Base-by-base conservation (phyloP, 23 tunicate genomes). In the Halocynthia aurantium region DNA sequence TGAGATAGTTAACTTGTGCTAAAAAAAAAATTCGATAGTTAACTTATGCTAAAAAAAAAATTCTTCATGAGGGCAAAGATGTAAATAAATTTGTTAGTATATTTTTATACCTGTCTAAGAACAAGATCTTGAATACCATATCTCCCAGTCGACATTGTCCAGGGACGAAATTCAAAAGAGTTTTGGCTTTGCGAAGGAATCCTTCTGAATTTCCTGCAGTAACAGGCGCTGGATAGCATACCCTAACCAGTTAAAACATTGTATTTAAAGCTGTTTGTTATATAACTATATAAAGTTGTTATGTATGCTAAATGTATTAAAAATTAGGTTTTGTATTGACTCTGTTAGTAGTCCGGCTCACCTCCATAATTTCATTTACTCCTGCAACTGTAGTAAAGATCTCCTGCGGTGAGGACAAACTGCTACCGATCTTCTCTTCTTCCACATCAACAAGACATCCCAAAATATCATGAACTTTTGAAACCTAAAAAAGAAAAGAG, bases 391-490 rank as follows among this genome's bases (percentile, higher is more conserved):
- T 11, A 7, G 81, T 77, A 21, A 66, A 70, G 10, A 81, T 62
- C 0, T 90, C 97, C 7, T 62, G 55, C 7, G 97, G 81, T 12
- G 90, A 76, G 5, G 77, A 76, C 21, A 61, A 57, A 20, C 82
- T 73, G 22, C 77, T 85, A 55, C 8, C 31, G 53, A 90, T 19
- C 20, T 54, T 40, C 18, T 67, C 77, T 57, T 75, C 83, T 65
- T 90, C 97, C 17, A 80, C 86, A 20, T 85, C 87, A n/a, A 90
- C 70, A 22, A 90, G 68, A 56, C 72, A 70, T 63, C 85, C 87
- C 52, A 90, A 76, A 12, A 90, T 90, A 40, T 90, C 97, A 12
- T 90, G 86, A 17, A 90, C 78, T 77, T 62, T 76, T 19, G 97
- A 86, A 51, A 89, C 83, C 96, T 89, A 6, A 44, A 62, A 58